A percentile compares a stretch with the other conserved stretches of the same genome.
phyloP scores from a whole-genome alignment of 2,888 invertebrate genomes.

The Aproaerema taeniolella region DNA sequence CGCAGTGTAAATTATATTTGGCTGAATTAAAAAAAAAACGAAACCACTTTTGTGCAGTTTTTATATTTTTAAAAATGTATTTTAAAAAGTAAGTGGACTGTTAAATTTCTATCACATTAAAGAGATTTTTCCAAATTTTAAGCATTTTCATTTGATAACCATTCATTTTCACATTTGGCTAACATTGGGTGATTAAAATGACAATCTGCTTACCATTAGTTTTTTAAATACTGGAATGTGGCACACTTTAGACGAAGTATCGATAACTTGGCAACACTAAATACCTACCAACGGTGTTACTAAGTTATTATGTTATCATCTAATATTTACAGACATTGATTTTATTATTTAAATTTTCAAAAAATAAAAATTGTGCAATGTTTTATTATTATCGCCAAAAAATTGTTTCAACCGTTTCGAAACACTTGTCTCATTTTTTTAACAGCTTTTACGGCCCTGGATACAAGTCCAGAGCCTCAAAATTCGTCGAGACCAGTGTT shows the following conservation, averaged over 20 bases:
- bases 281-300: too few relatives aligned
- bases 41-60: slow-evolving; percentile 27
- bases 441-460: not conserved
- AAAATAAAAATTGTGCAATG: not conserved
- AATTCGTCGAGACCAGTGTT: slow-evolving; percentile 5
- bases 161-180: slow-evolving; percentile 29
- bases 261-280: too few relatives aligned
- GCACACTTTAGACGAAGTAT: slow-evolving; percentile 20
- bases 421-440: not conserved
- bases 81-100: slow-evolving; percentile 65
- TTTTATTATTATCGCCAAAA: not conserved
- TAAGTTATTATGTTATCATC: too few relatives aligned
- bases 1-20: too few relatives aligned
- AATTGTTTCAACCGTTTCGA: not conserved
- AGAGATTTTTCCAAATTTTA: slow-evolving; percentile 40
- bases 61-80: slow-evolving; percentile 29
- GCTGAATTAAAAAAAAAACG: not conserved
- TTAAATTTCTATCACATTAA: slow-evolving; percentile 71
- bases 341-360: too few relatives aligned
- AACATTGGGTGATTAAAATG: slow-evolving; percentile 60
- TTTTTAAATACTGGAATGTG: slow-evolving; percentile 23
- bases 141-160: slow-evolving; percentile 43
- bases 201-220: slow-evolving; percentile 62
- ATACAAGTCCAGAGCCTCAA: not conserved
- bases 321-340: too few relatives aligned